Evolutionary conservation across 1,140 invertebrate genomes (phyloP), one percentile per base, ranked within the genome.

Genomic region (Hycleus phaleratus): DNA sequence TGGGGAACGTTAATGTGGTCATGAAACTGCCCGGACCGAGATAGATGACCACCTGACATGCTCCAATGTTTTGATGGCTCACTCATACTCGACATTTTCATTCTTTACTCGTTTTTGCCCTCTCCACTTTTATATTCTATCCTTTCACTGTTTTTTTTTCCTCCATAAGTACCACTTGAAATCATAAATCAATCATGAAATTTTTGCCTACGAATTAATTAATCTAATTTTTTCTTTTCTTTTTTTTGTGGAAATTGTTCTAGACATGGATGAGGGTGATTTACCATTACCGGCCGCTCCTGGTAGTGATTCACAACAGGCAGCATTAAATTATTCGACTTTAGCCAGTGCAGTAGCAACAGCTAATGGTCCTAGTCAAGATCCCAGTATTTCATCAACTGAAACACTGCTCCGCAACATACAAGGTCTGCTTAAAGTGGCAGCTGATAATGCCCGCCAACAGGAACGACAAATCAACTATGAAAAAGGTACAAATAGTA

Each of bases 381-480:
- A 83, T 64, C 77, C 78, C 75, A 64, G 75, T 69, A 81, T 85
- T 63, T 88, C 85, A 58, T 93, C 91, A 64, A 94, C 92, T 12
- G 93, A 96, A 76, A 94, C 92, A 42, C 81, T 97, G 45, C 82
- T 96, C 47, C 82, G 93, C 63, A 97, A 97, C 75, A 96, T 97
- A 68, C 92, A 96, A 76, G 93, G 93, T 18, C 81, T 96, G 58
- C 84, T 96, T 44, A 95, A 95, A 76, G 92, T 96, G 45, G 94
- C 93, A 7, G 92, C 91, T 6, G 93, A 96, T 76, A 96, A 95
- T 79, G 93, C 93, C 38, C 82, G 93, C 61, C 93, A 96, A 71
- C 92, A 95, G 75, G 93, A 97, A 73, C 82, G 92, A 63, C 91
- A 95, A 77, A 91, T 95, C 73, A 93, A 89, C 80, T 92, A 93